Evolutionary conservation across 1,140 invertebrate species (phyloP).

Genomic region (Calliopsis andreniformis): DNA sequence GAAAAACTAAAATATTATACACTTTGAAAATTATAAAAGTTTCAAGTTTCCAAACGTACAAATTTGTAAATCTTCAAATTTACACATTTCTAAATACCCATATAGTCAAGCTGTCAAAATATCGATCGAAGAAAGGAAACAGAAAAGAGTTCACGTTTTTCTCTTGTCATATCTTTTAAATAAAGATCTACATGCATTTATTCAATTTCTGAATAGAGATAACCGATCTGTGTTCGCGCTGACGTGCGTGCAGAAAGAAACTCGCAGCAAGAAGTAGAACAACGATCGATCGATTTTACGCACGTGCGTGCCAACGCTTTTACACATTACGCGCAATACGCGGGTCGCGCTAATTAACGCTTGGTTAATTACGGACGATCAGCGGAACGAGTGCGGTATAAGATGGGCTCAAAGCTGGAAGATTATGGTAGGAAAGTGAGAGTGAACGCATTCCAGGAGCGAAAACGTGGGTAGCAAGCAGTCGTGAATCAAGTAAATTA

Average conservation of each 20-base stretch:
- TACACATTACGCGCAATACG: neutral
- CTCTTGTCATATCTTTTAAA: neutral
- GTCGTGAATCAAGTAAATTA: neutral
- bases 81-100: too few species aligned
- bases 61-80: too few species aligned
- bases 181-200: conserved; percentile 12
- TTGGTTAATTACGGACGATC: conserved; percentile 3
- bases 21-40: too few species aligned
- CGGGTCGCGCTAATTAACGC: conserved; percentile 12
- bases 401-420: neutral
- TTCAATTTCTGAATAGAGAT: conserved; percentile 25
- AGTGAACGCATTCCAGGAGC: neutral
- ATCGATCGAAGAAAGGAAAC: too few species aligned
- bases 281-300: conserved; percentile 19
- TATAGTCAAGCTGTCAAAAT: too few species aligned
- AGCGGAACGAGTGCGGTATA: neutral
- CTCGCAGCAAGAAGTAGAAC: conserved; percentile 15
- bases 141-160: neutral
- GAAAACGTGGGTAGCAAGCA: neutral
- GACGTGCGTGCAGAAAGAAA: conserved; percentile 17
- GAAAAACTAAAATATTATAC: too few species aligned
- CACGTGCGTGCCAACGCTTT: conserved; percentile 14
- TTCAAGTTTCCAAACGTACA: too few species aligned
- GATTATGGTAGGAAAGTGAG: neutral
- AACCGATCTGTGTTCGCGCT: conserved; percentile 20